Evolutionary conservation across 2,888 invertebrate genomes (phyloP).

Genomic region (Cenopis cana): DNA sequence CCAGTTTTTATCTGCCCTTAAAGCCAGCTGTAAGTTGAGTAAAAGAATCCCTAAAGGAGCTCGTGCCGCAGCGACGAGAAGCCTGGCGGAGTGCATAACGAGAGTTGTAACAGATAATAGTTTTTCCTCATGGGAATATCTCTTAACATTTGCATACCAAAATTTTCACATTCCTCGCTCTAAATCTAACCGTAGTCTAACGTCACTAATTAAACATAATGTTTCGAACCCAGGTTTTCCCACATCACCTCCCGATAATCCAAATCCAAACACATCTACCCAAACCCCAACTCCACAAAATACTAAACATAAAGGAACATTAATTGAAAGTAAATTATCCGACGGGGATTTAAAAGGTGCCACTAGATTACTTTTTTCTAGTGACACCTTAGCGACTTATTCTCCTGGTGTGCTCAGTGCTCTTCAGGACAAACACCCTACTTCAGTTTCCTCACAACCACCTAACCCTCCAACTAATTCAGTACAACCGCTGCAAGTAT

Average conservation of each 20-base stretch:
- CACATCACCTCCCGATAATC: not conserved
- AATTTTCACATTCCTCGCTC: not conserved
- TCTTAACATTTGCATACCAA: not conserved
- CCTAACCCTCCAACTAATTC: too few species aligned
- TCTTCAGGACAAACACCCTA: too few species aligned
- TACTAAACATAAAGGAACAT: not conserved
- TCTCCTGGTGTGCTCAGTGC: too few species aligned
- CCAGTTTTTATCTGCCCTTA: not conserved
- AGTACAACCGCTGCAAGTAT: too few species aligned
- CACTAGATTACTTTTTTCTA: not conserved
- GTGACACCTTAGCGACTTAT: too few species aligned
- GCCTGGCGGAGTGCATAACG: not conserved
- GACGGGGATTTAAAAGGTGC: not conserved
- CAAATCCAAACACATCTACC: not conserved
- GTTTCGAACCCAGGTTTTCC: not conserved
- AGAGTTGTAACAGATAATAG: not conserved
- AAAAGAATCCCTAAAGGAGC: not conserved
- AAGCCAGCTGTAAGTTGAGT: not conserved
- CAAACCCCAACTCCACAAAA: not conserved
- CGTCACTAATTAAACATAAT: not conserved
- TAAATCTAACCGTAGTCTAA: not conserved
- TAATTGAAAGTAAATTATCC: slow-evolving; percentile 2
- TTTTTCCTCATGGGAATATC: too few species aligned
- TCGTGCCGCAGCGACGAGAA: not conserved
- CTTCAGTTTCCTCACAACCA: too few species aligned